Base-by-base conservation (phyloP, 64 coral and sea anemone species). In the Dendrophyllia cribrosa region DNA sequence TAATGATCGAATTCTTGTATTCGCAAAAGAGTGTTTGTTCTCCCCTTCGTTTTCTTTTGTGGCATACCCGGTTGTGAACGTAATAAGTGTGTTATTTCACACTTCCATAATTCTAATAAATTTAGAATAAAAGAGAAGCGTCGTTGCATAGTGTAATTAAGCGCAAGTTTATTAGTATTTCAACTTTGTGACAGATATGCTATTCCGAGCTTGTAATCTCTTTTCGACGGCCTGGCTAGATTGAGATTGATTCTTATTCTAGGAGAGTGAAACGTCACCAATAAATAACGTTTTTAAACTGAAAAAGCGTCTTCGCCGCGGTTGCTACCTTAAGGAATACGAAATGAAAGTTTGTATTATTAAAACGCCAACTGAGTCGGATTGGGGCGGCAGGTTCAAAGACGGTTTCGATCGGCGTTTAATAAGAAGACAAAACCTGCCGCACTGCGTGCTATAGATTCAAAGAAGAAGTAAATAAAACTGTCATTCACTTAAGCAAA, bases 271-370 rank as follows among this genome's bases (percentile, higher is more conserved):
- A 25, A 22, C 61, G 19, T 7, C 24, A 44, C 13, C 60, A 34
- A 84, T 67, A 66, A 23, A 20, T 24, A 15, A 10, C 66, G 19
- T 21, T 46, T n/a, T 65, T 7, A 16, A 50, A 67, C 50, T 52
- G 0, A 17, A 25, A 60, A 80, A 80, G 25, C 13, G 5, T 63
- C 11, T 55, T 62, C 56, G 20, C 43, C 80, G 80, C 61, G 80
- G 63, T 56, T 56, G 53, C 0, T 20, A 75, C 34, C 48, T 11
- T 4, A 13, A n/a, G 20, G 3, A 15, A 9, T 84, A 84, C 62
- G 64, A 84, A 43, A 67, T 84, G 80, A 51, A 67, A 84, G 34
- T 84, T 84, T 84, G 79, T 64, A 47, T 82, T 84, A 84, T 84
- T 64, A 84, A 84, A 69, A 50, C 63, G 59, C 62, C 80, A 84